phyloP scores from a whole-genome alignment of 2,113 vertebrate genomes.

The Buteo buteo region DNA sequence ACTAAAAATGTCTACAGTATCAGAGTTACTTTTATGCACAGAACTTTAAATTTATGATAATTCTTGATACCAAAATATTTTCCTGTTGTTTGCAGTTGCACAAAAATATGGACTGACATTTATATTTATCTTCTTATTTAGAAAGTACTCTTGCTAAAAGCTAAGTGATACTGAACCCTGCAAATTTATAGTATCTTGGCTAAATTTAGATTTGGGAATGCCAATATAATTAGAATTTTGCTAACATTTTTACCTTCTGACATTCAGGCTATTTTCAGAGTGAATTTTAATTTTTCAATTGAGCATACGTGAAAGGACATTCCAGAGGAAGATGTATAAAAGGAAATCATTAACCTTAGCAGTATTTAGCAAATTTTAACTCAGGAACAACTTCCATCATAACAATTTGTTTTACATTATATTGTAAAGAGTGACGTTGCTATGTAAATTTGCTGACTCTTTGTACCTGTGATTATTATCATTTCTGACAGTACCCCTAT shows the following conservation, averaged over 20 bases:
- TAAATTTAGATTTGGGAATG: not conserved
- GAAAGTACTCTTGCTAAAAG: not conserved
- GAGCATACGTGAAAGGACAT: not conserved
- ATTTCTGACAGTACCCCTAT: constrained; percentile 20
- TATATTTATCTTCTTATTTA: not conserved
- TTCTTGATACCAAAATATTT: not conserved
- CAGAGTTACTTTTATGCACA: not conserved
- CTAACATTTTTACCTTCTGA: not conserved
- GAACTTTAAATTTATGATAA: not conserved
- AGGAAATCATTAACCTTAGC: not conserved
- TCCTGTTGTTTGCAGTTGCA: not conserved
- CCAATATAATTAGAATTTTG: not conserved
- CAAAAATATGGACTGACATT: not conserved
- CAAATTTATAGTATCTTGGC: not conserved
- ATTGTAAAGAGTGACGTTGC: not conserved
- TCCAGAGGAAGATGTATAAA: not conserved
- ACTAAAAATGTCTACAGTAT: not conserved
- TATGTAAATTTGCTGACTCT: constrained; percentile 8
- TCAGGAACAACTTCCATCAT: constrained; percentile 59
- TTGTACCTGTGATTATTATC: not conserved
- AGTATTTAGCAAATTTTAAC: constrained; percentile 32
- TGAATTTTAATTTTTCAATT: not conserved
- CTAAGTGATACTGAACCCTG: not conserved
- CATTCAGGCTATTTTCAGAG: not conserved
- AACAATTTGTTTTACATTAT: not conserved